Percentiles rank a stretch among this genome's conserved stretches.
These are phyloP conservation scores for Drosophila insularis DNA, from an alignment of 1,140 invertebrate species.

Conservation along the genomic window DNA sequence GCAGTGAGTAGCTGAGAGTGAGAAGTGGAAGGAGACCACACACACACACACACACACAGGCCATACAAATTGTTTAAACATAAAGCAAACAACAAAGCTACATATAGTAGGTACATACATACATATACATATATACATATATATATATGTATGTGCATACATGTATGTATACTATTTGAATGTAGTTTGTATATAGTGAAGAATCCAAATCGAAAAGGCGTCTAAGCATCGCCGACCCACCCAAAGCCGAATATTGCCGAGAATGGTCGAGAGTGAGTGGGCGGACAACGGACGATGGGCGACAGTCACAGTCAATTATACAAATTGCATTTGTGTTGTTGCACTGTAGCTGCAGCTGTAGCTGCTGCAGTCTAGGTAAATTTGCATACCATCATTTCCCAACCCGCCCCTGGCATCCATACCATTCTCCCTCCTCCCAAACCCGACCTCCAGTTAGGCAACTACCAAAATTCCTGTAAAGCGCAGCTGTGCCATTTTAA, in stretches of 20 bases:
- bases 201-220: constrained; percentile 59
- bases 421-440: not conserved
- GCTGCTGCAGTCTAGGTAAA: constrained; percentile 18
- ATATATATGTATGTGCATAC: not conserved
- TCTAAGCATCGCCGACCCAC: constrained; percentile 26
- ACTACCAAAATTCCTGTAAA: constrained; percentile 5
- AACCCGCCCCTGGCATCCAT: not conserved
- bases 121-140: constrained; percentile 8
- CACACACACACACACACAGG: constrained; percentile 7
- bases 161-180: not conserved
- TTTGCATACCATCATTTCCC: constrained; percentile 41
- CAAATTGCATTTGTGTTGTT: constrained; percentile 74
- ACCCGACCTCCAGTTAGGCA: not conserved
- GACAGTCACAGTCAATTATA: constrained; percentile 78
- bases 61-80: constrained; percentile 73
- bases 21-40: not conserved
- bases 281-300: constrained; percentile 13
- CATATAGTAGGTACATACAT: constrained; percentile 3
- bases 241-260: constrained; percentile 24
- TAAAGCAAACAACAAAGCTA: constrained; percentile 42
- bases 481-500: constrained; percentile 5
- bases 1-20: not conserved
- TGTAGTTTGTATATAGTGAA: not conserved
- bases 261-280: constrained; percentile 4
- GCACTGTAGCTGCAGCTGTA: constrained; percentile 13